phyloP scores from a whole-genome alignment of 2,888 invertebrate genomes.

The Nematopogon swammerdamellus region DNA sequence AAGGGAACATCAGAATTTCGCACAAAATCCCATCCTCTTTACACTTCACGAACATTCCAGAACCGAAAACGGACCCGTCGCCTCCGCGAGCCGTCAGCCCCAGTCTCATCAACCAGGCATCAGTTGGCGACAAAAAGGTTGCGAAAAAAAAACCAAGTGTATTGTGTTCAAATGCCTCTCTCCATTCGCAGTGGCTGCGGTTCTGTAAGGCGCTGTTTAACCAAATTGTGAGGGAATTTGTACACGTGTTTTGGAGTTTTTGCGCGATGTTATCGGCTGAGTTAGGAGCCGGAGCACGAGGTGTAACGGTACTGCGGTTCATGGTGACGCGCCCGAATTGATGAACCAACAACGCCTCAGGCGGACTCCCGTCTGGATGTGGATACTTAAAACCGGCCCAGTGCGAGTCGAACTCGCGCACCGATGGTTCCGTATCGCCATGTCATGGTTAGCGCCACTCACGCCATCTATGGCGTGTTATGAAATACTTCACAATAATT shows the following conservation, averaged over 20 bases:
- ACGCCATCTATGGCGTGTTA: too few relatives aligned
- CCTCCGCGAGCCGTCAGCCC: too few relatives aligned
- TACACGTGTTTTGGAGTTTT: not conserved
- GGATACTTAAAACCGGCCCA: too few relatives aligned
- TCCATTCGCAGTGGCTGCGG: not conserved
- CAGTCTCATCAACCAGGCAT: not conserved
- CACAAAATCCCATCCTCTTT: not conserved
- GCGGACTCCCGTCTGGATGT: too few relatives aligned
- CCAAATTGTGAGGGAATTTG: not conserved
- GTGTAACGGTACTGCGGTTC: too few relatives aligned
- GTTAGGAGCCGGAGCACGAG: too few relatives aligned
- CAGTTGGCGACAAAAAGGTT: not conserved
- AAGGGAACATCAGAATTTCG: not conserved
- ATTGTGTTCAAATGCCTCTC: not conserved
- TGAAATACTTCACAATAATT: too few relatives aligned
- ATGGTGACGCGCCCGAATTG: too few relatives aligned
- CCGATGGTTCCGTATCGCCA: too few relatives aligned
- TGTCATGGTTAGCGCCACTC: too few relatives aligned
- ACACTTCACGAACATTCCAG: not conserved
- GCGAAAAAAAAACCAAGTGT: not conserved
- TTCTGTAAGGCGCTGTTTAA: not conserved
- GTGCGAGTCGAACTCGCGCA: too few relatives aligned
- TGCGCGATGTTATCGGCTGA: not conserved
- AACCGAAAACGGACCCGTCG: not conserved
- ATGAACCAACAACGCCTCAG: too few relatives aligned